These are phyloP conservation scores for Brachionus paranguensis DNA, from an alignment of 1,140 invertebrate species.

Conservation along the genomic window DNA sequence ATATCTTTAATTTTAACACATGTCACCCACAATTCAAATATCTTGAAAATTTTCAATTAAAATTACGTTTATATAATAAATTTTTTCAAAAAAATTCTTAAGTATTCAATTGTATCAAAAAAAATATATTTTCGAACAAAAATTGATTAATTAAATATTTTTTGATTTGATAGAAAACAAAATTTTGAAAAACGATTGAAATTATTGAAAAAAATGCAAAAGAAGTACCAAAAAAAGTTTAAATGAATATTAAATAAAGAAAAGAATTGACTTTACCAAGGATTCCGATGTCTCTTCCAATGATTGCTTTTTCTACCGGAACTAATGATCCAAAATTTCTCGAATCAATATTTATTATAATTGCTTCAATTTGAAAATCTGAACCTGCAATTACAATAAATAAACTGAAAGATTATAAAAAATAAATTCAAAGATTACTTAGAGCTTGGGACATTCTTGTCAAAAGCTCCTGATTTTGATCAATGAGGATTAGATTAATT, in stretches of 20 bases:
- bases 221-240: too few species aligned
- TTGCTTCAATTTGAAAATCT: background rate
- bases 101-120: too few species aligned
- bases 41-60: too few species aligned
- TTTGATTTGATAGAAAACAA: too few species aligned
- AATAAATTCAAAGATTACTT: background rate
- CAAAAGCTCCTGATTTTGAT: background rate
- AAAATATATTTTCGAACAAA: too few species aligned
- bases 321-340: background rate
- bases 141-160: too few species aligned
- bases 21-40: too few species aligned
- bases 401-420: background rate
- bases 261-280: background rate
- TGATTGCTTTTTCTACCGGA: background rate
- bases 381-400: background rate
- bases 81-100: too few species aligned
- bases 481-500: slow-evolving; percentile 19
- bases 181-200: too few species aligned
- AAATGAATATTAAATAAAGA: background rate
- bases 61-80: too few species aligned
- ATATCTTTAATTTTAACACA: too few species aligned
- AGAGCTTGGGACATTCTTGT: background rate
- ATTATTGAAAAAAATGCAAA: too few species aligned
- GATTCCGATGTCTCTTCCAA: slow-evolving; percentile 23
- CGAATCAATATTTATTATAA: background rate